A percentile compares a stretch with the other conserved stretches of the same genome.
Evolutionary conservation across 2,888 invertebrate species (phyloP).

Genomic region (Zygaena filipendulae): DNA sequence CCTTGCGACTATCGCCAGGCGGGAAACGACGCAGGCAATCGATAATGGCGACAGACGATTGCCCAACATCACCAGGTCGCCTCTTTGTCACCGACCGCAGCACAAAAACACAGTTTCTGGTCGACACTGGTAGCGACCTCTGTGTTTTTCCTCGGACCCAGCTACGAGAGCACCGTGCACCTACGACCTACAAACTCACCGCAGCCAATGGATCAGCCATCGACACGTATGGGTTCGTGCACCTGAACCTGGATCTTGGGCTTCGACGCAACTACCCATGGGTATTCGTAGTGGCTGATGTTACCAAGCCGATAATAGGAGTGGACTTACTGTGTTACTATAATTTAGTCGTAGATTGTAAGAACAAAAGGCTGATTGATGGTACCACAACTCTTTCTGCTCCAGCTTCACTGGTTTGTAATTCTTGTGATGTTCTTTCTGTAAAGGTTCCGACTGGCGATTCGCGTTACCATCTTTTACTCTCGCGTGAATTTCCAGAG

Average conservation of each 20-base stretch:
- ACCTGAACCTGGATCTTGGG: constrained; percentile 5
- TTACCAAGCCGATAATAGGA: constrained; percentile 26
- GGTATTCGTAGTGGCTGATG: constrained; percentile 15
- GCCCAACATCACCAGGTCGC: constrained; percentile 1
- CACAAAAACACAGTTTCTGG: background rate
- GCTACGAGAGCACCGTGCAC: background rate
- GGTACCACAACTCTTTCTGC: constrained; percentile 10
- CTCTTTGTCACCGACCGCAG: constrained; percentile 1
- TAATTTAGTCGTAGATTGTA: constrained; percentile 24
- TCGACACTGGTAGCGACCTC: constrained; percentile 12
- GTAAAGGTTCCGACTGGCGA: constrained; percentile 4
- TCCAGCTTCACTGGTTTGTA: background rate
- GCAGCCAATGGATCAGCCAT: constrained; percentile 7
- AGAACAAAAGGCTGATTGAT: constrained; percentile 18
- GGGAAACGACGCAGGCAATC: constrained; percentile 1
- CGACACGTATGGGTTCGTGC: constrained; percentile 1
- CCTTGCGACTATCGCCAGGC: background rate
- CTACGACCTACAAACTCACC: constrained; percentile 1
- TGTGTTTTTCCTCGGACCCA: constrained; percentile 6
- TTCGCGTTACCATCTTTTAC: constrained; percentile 2
- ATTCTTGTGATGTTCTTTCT: background rate
- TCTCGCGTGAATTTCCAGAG: constrained; percentile 1
- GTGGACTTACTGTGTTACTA: constrained; percentile 25
- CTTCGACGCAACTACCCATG: constrained; percentile 6
- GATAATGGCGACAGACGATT: background rate